These are phyloP conservation scores for Pholis gunnellus DNA, from an alignment of 2,113 vertebrate species.

Conservation along the genomic window DNA sequence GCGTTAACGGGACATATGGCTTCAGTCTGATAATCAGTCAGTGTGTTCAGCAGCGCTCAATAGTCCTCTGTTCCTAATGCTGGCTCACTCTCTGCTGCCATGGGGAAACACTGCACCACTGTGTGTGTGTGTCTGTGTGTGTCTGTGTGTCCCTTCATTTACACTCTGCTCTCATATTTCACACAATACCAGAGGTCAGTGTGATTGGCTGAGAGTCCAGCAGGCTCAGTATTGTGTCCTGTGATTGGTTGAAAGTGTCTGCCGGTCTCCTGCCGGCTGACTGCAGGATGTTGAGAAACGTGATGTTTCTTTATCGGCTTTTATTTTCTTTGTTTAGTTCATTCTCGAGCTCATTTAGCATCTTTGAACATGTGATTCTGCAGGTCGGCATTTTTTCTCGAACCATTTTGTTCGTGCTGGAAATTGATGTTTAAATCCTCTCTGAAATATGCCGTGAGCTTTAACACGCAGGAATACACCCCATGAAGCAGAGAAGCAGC, in stretches of 20 bases:
- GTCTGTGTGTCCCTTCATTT: conserved; percentile 10
- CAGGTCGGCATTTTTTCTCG: neutral
- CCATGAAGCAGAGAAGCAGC: too few relatives aligned
- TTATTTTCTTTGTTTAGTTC: neutral
- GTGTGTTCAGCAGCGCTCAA: conserved; percentile 38
- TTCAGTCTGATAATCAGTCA: conserved; percentile 26
- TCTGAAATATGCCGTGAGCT: neutral
- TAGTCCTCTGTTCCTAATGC: conserved; percentile 44
- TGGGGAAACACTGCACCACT: conserved; percentile 25
- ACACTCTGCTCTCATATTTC: conserved; percentile 12
- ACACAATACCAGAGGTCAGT: neutral
- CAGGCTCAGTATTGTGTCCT: conserved; percentile 28
- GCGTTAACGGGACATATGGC: conserved; percentile 10
- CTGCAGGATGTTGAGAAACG: neutral
- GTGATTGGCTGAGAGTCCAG: conserved; percentile 47
- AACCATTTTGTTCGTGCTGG: neutral
- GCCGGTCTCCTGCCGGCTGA: conserved; percentile 8
- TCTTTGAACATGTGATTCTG: neutral
- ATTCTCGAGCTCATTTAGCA: neutral
- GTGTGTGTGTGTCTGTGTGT: conserved; percentile 16
- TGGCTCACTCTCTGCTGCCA: conserved; percentile 17
- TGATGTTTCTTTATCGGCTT: neutral
- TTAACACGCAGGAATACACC: too few relatives aligned
- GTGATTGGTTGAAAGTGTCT: conserved; percentile 48
- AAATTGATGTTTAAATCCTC: neutral